Percentiles rank a stretch among this genome's conserved stretches.
These are phyloP conservation scores for Chelonoidis abingdonii DNA, from an alignment of 2,113 vertebrate species.

Conservation along the genomic window DNA sequence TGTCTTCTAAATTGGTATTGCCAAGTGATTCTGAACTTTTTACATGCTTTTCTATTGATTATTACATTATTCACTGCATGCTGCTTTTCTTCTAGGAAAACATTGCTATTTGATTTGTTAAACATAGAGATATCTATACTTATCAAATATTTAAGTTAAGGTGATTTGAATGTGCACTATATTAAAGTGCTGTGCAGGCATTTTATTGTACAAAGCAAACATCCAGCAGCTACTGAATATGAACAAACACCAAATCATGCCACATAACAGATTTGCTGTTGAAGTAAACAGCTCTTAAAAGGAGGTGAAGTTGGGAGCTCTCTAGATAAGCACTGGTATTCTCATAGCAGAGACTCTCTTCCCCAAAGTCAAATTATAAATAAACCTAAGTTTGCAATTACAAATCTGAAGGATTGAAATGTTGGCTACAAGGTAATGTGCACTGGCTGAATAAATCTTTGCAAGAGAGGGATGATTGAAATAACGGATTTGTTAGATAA, in stretches of 20 bases:
- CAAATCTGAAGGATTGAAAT: neutral
- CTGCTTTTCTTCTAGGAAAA: neutral
- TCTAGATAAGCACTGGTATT: neutral
- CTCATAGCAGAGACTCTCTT: neutral
- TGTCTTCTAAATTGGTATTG: neutral
- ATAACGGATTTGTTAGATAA: neutral
- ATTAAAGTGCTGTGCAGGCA: neutral
- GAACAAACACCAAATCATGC: neutral
- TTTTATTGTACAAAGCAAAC: neutral
- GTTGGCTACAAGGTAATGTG: neutral
- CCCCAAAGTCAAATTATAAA: neutral
- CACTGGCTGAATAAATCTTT: neutral
- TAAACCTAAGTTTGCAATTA: neutral
- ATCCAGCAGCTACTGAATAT: neutral
- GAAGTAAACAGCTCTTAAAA: neutral
- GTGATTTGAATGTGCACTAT: neutral
- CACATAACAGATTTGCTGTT: conserved; percentile 7
- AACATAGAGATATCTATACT: conserved; percentile 11
- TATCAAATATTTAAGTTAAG: conserved; percentile 31
- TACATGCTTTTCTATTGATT: neutral
- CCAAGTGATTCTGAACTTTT: neutral
- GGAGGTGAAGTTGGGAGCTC: neutral
- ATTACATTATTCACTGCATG: neutral
- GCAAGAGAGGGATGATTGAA: neutral
- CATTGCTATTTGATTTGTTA: conserved; percentile 9